Base-by-base conservation (phyloP, 2,113 vertebrate genomes). In the Nipponia nippon region DNA sequence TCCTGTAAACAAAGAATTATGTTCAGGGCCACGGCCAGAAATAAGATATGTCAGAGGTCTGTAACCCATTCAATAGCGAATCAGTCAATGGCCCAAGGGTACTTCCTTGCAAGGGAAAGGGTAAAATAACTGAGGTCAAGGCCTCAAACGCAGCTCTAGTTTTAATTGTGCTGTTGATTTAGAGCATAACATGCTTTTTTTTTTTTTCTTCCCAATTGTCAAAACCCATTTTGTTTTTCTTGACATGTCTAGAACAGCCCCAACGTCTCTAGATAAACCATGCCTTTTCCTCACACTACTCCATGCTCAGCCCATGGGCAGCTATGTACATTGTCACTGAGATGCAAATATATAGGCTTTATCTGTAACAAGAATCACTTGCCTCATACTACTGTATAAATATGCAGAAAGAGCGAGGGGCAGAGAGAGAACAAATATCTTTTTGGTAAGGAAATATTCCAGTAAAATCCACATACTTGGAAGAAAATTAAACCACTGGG, bases 1-100 rank as follows among this genome's bases (percentile, higher is more conserved):
- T 80, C 83, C 71, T 91, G 70, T 96, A 98, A 98, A 98, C 97
- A 97, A 97, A 97, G 94, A 97, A 97, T 97, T 96, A 97, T 72
- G 95, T 96, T 93, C 90, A 95, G 90, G 85, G 94, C 80, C 73
- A 77, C 79, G 92, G 94, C 94, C 89, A 98, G 98, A 98, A 98
- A 98, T 82, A 75, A 97, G 97, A 96, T 97, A 97, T 89, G 96
- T 96, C 98, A 95, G 97, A 95, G 97, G 95, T 96, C 96, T 97
- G 96, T 96, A 97, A 97, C 83, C 94, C 91, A 89, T 96, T 97
- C 97, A 94, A 77, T 5, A 47, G 95, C 90, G 90, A 97, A 95
- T 91, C 91, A 95, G 72, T 52, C 91, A 75, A 67, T 88, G 95
- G 97, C 98, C 97, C 95, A 96, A 89, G 97, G 97, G 97, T 83